phyloP scores from a whole-genome alignment of 1,140 invertebrate species.

The Cherax quadricarinatus region DNA sequence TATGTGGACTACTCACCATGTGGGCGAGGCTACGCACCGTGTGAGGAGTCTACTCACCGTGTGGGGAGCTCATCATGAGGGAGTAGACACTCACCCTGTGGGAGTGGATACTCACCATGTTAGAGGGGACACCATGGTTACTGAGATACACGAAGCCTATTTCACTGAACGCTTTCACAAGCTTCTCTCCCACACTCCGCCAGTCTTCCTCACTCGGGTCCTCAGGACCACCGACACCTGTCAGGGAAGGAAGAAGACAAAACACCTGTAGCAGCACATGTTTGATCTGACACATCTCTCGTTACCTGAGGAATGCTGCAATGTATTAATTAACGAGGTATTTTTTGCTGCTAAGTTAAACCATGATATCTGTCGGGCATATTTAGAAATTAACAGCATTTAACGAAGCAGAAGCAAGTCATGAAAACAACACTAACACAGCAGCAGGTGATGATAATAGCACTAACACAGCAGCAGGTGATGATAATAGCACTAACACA shows the following conservation, averaged over 20 bases:
- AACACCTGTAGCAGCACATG: neutral
- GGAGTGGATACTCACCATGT: neutral
- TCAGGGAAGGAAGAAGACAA: neutral
- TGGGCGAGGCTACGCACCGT: neutral
- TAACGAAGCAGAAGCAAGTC: too few relatives aligned
- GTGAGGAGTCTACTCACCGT: neutral
- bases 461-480: too few relatives aligned
- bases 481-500: too few relatives aligned
- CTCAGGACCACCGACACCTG: neutral
- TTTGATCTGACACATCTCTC: too few relatives aligned
- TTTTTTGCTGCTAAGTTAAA: too few relatives aligned
- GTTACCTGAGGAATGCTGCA: too few relatives aligned
- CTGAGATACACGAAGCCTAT: constrained; percentile 34
- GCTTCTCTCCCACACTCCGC: neutral
- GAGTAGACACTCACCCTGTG: neutral
- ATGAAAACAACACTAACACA: too few relatives aligned
- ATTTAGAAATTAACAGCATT: too few relatives aligned
- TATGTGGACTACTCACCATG: neutral
- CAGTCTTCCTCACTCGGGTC: neutral
- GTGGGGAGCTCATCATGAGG: neutral
- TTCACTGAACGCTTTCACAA: neutral
- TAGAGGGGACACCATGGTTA: constrained; percentile 6
- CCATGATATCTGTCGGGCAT: too few relatives aligned
- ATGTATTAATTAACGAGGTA: too few relatives aligned
- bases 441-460: too few relatives aligned